A percentile compares a stretch with the other conserved stretches of the same genome.
phyloP scores from a whole-genome alignment of 2,888 invertebrate species.

The Melanostoma mellinum region DNA sequence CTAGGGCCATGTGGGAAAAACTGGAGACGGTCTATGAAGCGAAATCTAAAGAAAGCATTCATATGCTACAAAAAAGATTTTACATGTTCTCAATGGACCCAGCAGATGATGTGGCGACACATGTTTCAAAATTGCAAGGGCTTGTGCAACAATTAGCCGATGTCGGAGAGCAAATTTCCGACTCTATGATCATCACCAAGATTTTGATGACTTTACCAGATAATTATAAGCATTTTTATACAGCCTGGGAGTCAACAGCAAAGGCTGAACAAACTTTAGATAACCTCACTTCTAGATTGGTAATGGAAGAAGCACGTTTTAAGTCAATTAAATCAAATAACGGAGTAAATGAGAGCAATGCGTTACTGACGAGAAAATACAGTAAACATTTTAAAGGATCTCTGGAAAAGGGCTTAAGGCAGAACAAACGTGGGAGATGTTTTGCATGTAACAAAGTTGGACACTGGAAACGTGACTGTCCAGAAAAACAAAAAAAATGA shows the following conservation, averaged over 20 bases:
- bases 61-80: conserved; percentile 76
- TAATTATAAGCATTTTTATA: conserved; percentile 66
- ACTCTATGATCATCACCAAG: conserved; percentile 70
- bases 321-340: too few species aligned
- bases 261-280: conserved; percentile 71
- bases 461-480: conserved; percentile 65
- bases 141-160: conserved; percentile 51
- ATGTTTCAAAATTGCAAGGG: conserved; percentile 49
- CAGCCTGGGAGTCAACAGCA: conserved; percentile 70
- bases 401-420: conserved; percentile 25
- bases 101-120: conserved; percentile 56
- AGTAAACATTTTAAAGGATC: too few species aligned
- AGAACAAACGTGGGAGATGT: neutral
- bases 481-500: conserved; percentile 15
- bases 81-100: conserved; percentile 63
- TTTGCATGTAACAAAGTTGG: conserved; percentile 63
- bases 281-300: conserved; percentile 70
- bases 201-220: conserved; percentile 73
- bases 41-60: conserved; percentile 75
- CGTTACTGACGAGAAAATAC: too few species aligned
- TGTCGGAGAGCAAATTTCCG: conserved; percentile 57
- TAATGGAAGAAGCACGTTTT: conserved; percentile 68
- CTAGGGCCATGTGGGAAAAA: conserved; percentile 56
- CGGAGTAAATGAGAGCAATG: too few species aligned
- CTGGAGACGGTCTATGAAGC: conserved; percentile 75